Conservation (phyloP, 2,888 invertebrate species). For the Ichneumon xanthorius region DNA sequence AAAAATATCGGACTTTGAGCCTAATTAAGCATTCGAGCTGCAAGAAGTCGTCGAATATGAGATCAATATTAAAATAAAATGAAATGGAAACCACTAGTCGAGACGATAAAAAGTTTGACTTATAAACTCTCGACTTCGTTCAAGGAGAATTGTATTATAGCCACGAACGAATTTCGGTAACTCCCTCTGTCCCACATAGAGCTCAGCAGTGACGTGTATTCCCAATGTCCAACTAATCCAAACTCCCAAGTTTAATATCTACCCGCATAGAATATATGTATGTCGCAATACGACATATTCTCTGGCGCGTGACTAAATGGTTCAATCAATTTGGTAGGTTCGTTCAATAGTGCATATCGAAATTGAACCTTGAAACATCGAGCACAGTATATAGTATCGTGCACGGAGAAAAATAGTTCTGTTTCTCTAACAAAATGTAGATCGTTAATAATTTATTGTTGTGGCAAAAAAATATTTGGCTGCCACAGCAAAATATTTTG, state of each 20-base stretch:
- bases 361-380: too few species aligned
- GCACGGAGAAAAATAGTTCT: too few species aligned
- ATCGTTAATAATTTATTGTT: too few species aligned
- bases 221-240: not conserved
- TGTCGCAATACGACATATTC: constrained; percentile 31
- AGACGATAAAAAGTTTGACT: not conserved
- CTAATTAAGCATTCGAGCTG: not conserved
- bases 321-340: constrained; percentile 46
- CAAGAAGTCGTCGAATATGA: not conserved
- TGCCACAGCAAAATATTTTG: too few species aligned
- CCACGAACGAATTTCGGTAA: constrained; percentile 12
- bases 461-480: too few species aligned
- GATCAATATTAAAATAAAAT: not conserved
- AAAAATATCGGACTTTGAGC: too few species aligned
- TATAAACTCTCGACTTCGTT: not conserved
- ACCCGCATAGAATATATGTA: not conserved
- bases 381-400: too few species aligned
- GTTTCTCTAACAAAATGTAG: too few species aligned
- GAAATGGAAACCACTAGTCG: not conserved
- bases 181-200: constrained; percentile 5
- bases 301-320: constrained; percentile 34
- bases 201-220: not conserved
- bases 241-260: constrained; percentile 9
- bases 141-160: not conserved
- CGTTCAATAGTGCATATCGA: too few species aligned